These are phyloP conservation scores for Synanthedon vespiformis DNA, from an alignment of 2,888 invertebrate genomes.

Conservation along the genomic window DNA sequence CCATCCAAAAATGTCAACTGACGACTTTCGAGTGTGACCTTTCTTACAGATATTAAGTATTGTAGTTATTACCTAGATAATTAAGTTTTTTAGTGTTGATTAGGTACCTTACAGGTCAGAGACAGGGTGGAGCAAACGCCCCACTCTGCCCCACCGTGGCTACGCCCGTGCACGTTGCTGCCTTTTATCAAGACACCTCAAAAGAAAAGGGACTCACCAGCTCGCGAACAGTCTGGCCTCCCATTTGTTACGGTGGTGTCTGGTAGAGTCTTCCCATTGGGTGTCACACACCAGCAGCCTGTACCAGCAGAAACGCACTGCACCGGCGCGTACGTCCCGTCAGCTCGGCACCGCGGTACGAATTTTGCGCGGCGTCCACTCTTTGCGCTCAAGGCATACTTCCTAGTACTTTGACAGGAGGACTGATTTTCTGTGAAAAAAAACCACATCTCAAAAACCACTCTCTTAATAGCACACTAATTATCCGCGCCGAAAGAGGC, in stretches of 20 bases:
- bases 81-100: no score
- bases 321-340: constrained; percentile 86
- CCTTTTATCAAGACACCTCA: no score
- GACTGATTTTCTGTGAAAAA: constrained; percentile 46
- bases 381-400: constrained; percentile 48
- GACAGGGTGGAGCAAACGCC: no score
- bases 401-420: constrained; percentile 58
- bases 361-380: constrained; percentile 66
- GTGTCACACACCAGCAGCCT: constrained; percentile 92
- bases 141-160: no score
- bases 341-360: constrained; percentile 83
- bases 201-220: constrained; percentile 34
- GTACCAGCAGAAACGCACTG: constrained; percentile 84
- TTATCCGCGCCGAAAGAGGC: no score
- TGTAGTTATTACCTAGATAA: no score
- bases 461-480: no score
- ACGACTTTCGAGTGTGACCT: no score
- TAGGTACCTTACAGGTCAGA: no score
- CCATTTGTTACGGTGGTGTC: constrained; percentile 81
- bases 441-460: not conserved
- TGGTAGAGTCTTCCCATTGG: constrained; percentile 83
- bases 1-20: no score
- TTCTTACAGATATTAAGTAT: no score
- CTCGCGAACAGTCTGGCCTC: constrained; percentile 75
- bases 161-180: no score